A percentile compares a stretch with the other conserved stretches of the same genome.
Evolutionary conservation across 2,888 invertebrate species (phyloP).

Genomic region (Frankliniella fusca): DNA sequence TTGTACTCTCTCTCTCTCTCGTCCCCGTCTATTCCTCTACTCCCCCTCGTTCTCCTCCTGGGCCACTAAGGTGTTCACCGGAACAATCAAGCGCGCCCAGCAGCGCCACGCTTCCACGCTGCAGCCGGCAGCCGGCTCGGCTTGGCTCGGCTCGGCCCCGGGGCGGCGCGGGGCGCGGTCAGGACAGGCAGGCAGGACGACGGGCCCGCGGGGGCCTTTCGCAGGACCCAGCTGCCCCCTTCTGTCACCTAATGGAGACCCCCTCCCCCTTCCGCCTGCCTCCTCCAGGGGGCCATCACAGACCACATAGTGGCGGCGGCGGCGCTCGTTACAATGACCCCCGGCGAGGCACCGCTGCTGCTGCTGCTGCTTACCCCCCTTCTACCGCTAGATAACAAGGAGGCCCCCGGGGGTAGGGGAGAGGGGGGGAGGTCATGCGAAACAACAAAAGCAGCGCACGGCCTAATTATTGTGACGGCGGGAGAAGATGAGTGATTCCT

Average conservation of each 20-base stretch:
- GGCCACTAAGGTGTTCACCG: not conserved
- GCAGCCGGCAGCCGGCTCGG: not conserved
- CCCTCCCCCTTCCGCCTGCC: too few species aligned
- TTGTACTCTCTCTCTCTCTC: too few species aligned
- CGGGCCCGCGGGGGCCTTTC: too few species aligned
- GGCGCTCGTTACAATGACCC: conserved; percentile 8
- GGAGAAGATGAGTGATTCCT: not conserved
- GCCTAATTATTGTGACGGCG: conserved; percentile 10
- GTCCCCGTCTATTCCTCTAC: too few species aligned
- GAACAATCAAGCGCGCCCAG: not conserved
- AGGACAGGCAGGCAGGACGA: not conserved
- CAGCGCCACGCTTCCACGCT: not conserved
- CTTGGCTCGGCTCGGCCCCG: too few species aligned
- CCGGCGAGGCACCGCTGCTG: not conserved
- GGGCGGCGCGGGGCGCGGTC: not conserved
- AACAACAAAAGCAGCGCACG: not conserved
- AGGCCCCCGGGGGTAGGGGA: not conserved
- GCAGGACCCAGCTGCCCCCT: not conserved
- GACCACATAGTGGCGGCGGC: not conserved
- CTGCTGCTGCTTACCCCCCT: not conserved
- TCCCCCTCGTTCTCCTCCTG: too few species aligned
- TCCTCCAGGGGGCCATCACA: not conserved
- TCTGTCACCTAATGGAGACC: conserved; percentile 9
- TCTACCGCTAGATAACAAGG: too few species aligned
- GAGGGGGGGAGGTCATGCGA: not conserved